Base-by-base conservation (phyloP, 2,797 vertebrate species). In the Streptopelia turtur region DNA sequence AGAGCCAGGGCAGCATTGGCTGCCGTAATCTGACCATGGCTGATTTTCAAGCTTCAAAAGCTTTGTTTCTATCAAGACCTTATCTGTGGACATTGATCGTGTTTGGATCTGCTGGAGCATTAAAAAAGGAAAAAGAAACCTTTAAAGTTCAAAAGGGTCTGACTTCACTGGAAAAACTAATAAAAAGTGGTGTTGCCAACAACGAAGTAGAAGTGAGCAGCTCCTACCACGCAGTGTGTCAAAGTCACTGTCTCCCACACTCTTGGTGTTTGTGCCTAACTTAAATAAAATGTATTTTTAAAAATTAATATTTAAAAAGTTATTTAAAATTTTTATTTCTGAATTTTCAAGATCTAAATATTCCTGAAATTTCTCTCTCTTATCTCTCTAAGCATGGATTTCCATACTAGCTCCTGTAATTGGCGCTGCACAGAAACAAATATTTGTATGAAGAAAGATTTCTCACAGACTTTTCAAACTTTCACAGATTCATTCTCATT, bases 1-100 rank as follows among this genome's bases (percentile, higher is more conserved):
- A 79, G 81, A 81, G 47, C 63, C 65, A 90, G 82, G 28, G 28
- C 85, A 49, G 41, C 17, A 3, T 0, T 87, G 82, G 56, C 85
- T 90, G 49, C 85, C 68, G 11, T 82, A 75, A 89, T 63, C 24
- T 83, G 81, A 59, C 76, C 12, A 0, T 68, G 61, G 84, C 57
- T 87, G 81, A 47, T 94, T 95, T 96, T 94, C 76, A 92, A 89
- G 57, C 52, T 94, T 93, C 81, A 85, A 35, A 95, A 88, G 50
- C 47, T 94, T 90, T 91, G 49, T 77, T 95, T 92, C 56, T 95
- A 13, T 82, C 57, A 78, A 78, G 77, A 76, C 18, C 31, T 70
- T 88, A 83, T 94, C 91, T 94, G 52, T 85, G 84, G 63, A 79
- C 45, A 74, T 61, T 66, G 90, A 88, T 93, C 65, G 39, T 71